Evolutionary conservation across 2,797 vertebrate species (phyloP), one percentile per base, ranked within the genome.

Genomic region (Yasuhikotakia modesta): DNA sequence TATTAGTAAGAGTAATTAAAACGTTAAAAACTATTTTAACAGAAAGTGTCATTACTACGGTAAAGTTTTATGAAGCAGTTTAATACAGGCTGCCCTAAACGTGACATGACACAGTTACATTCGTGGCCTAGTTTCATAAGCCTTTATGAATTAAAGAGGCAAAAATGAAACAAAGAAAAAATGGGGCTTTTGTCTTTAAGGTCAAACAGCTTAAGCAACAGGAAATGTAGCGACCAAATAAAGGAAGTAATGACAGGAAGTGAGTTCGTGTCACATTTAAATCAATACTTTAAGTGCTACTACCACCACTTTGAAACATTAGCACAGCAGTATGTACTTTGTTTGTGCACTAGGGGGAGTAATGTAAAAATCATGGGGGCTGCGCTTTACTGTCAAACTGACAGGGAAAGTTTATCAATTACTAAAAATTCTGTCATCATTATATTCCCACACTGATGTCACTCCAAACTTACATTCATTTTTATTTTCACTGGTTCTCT

Each of bases 341-440:
- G 43, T 50, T 3, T 43, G 55, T 69, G 43, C 66, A 70, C 45
- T 77, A 69, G 55, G 32, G 45, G 5, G 55, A 63, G 66, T 70
- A 61, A 27, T 14, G 72, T 43, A 17, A 45, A 32, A 58, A 45
- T 12, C 0, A 48, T 3, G 17, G 1, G n/a, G 13, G 35, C 35
- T 39, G 39, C 14, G 13, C 45, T 35, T 27, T 76, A 22, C 0
- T 22, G 3, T 65, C 14, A 50, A 2, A 17, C 46, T 13, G 30
- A 48, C 12, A 43, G 39, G 8, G 10, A 43, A 43, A 43, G 39
- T 43, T 43, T 1, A 43, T 10, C 39, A 11, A 11, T 43, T 11
- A 43, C 39, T 10, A 10, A 43, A 43, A 43, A 43, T 43, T 10
- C 1, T 43, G 39, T 43, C 39, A 43, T 43, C 39, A 43, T 10